Conservation (phyloP, 2,113 vertebrate species). For the Poecilia latipinna region DNA sequence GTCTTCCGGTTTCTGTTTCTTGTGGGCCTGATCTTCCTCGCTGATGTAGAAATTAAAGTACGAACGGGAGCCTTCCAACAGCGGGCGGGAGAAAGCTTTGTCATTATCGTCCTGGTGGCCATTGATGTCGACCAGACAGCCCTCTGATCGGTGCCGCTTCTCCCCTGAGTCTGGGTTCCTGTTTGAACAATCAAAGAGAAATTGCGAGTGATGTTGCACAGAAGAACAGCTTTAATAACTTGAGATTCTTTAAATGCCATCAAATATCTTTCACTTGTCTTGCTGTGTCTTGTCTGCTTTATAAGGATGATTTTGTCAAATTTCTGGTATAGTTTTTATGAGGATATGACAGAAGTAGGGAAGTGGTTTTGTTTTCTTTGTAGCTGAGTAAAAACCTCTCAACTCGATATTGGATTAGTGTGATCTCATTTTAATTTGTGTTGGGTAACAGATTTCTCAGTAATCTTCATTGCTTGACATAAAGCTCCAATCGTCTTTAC, state of each 20-base stretch:
- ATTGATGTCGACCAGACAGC: conserved; percentile 82
- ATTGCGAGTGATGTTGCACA: not conserved
- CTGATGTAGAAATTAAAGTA: conserved; percentile 89
- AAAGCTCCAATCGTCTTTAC: not conserved
- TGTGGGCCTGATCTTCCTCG: conserved; percentile 78
- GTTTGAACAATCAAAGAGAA: conserved; percentile 2
- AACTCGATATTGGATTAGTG: not conserved
- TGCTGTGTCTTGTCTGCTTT: not conserved
- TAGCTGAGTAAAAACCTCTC: not conserved
- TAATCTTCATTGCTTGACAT: not conserved
- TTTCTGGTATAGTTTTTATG: not conserved
- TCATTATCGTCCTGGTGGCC: conserved; percentile 77
- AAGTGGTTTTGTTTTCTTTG: not conserved
- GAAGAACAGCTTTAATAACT: conserved; percentile 2
- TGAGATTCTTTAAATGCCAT: not conserved
- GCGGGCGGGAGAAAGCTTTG: conserved; percentile 81
- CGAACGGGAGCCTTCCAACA: conserved; percentile 81
- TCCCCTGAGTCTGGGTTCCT: conserved; percentile 85
- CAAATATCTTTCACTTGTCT: not conserved
- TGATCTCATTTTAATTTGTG: not conserved
- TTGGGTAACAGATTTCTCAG: not conserved
- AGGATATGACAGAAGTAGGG: not conserved
- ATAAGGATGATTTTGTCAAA: not conserved
- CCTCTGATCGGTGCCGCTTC: conserved; percentile 83
- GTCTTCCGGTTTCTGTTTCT: conserved; percentile 24